phyloP scores from a whole-genome alignment of 2,113 vertebrate genomes.

The Odocoileus hemionus region DNA sequence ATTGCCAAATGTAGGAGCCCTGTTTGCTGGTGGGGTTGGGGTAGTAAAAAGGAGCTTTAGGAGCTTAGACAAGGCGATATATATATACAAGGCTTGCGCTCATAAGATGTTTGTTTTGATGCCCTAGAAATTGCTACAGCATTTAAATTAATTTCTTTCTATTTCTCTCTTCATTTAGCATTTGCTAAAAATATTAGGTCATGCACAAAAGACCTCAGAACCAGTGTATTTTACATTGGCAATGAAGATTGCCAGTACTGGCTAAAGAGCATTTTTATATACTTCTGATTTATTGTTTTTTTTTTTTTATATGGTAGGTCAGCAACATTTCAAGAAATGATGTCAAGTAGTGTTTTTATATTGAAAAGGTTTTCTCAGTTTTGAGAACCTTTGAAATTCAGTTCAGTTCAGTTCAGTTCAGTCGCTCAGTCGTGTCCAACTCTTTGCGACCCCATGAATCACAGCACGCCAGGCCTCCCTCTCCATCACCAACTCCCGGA shows the following conservation, averaged over 20 bases:
- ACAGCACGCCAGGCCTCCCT: too few relatives aligned
- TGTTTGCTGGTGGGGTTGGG: not conserved
- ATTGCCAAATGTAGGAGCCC: not conserved
- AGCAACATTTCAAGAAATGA: not conserved
- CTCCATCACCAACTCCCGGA: too few relatives aligned
- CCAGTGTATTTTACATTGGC: not conserved
- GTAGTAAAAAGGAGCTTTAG: not conserved
- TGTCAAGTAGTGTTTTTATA: not conserved
- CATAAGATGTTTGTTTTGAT: not conserved
- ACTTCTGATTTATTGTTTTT: not conserved
- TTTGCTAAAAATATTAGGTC: not conserved
- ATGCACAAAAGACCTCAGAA: not conserved
- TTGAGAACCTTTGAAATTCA: not conserved
- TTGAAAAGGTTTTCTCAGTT: not conserved
- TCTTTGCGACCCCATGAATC: too few relatives aligned
- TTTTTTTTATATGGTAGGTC: not conserved
- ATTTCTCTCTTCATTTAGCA: not conserved
- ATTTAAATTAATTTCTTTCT: not conserved
- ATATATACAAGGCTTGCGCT: not conserved
- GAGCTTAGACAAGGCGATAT: not conserved
- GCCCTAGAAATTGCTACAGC: not conserved
- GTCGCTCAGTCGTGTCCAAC: too few relatives aligned
- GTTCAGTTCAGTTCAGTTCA: too few relatives aligned
- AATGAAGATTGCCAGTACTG: not conserved
- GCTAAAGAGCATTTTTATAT: not conserved